Evolutionary conservation across 2,113 vertebrate genomes (phyloP).

Genomic region (Phainopepla nitens): DNA sequence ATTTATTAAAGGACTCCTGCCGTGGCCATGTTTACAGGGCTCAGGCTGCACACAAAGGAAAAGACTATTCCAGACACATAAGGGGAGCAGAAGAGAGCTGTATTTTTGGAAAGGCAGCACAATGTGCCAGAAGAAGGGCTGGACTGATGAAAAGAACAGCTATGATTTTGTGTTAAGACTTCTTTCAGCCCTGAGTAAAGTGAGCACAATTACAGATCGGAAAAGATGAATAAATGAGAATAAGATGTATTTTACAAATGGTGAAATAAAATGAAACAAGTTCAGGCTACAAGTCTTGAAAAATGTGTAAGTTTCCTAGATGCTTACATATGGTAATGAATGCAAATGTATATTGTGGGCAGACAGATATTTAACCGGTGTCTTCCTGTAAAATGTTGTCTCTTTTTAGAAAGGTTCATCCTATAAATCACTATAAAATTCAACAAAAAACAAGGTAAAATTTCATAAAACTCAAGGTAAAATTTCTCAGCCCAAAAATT

Average conservation of each 20-base stretch:
- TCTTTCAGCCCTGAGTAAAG: not conserved
- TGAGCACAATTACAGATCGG: not conserved
- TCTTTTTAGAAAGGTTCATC: not conserved
- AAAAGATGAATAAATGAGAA: not conserved
- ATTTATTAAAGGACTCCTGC: constrained; percentile 48
- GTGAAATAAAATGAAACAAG: not conserved
- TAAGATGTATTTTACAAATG: not conserved
- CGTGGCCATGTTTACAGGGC: constrained; percentile 5
- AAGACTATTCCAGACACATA: not conserved
- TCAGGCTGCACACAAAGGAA: not conserved
- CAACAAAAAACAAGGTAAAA: not conserved
- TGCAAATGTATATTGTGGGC: not conserved
- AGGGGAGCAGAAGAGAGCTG: not conserved
- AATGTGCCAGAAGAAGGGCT: not conserved
- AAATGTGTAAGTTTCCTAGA: not conserved
- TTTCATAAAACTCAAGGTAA: not conserved
- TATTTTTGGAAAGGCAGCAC: constrained; percentile 13
- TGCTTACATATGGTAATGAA: not conserved
- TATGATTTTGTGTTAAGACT: not conserved
- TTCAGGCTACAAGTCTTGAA: not conserved
- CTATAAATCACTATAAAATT: not conserved
- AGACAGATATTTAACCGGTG: not conserved
- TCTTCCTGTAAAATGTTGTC: not conserved
- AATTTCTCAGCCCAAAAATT: not conserved
- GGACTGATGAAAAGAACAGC: constrained; percentile 6